Percentiles rank a stretch among this genome's conserved stretches.
phyloP scores from a whole-genome alignment of 2,797 vertebrate genomes.

The Epinephelus malabaricus region DNA sequence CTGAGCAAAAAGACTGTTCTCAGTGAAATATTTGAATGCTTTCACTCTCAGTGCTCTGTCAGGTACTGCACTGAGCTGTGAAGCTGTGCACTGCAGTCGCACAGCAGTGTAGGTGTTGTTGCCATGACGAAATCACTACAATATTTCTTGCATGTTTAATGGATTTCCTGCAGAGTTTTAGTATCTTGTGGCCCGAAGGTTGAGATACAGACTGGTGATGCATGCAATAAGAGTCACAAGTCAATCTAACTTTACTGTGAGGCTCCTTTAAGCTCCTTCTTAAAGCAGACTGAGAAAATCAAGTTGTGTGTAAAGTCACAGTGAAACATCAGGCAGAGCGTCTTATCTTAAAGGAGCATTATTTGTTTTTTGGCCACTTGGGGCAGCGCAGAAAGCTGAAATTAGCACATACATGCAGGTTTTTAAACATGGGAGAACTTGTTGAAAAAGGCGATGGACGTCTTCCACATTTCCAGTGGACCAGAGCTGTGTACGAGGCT shows the following conservation, averaged over 20 bases:
- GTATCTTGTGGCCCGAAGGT: background rate
- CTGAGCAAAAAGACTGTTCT: constrained; percentile 53
- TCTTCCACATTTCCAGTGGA: no score
- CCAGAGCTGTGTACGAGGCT: no score
- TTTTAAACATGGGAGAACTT: no score
- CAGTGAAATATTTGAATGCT: constrained; percentile 41
- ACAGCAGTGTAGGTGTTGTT: constrained; percentile 33
- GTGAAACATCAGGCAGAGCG: background rate
- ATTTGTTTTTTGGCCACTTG: background rate
- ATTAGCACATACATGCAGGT: no score
- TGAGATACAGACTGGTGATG: constrained; percentile 11
- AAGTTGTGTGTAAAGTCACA: constrained; percentile 14
- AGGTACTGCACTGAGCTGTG: constrained; percentile 51
- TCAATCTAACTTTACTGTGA: background rate
- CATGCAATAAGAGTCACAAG: background rate
- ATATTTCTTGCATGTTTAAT: background rate
- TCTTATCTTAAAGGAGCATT: background rate
- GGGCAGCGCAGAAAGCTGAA: background rate
- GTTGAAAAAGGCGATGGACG: no score
- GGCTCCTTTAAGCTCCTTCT: background rate
- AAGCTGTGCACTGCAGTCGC: constrained; percentile 22
- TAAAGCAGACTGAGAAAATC: background rate
- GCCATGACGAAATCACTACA: constrained; percentile 20
- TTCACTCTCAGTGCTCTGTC: constrained; percentile 50
- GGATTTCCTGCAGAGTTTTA: background rate